A percentile compares a stretch with the other conserved stretches of the same genome.
phyloP scores from a whole-genome alignment of 2,888 invertebrate genomes.

The Noctua janthe region DNA sequence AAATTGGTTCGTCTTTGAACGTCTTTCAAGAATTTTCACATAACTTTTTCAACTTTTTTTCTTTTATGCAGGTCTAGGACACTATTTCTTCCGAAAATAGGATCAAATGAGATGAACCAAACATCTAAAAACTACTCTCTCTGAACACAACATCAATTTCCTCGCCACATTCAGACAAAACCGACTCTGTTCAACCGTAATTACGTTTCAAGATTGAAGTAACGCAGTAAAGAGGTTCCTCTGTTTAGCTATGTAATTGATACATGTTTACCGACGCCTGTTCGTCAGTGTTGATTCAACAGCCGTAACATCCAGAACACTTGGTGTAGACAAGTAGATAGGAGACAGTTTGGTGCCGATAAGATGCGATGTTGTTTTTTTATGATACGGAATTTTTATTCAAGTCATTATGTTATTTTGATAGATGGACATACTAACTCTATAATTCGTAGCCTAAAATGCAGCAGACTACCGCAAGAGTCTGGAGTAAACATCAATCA shows the following conservation, averaged over 20 bases:
- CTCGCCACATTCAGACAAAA: constrained; percentile 1
- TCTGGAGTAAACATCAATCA: neutral
- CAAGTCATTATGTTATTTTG: neutral
- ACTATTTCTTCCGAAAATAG: neutral
- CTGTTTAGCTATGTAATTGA: constrained; percentile 57
- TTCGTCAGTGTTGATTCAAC: constrained; percentile 44
- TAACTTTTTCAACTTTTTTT: no score
- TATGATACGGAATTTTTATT: neutral
- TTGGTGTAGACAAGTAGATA: constrained; percentile 1
- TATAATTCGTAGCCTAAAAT: neutral
- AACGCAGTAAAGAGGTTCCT: constrained; percentile 36
- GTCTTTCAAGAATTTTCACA: neutral
- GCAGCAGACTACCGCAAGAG: neutral
- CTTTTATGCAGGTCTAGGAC: neutral
- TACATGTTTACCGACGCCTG: constrained; percentile 46
- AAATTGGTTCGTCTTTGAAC: neutral
- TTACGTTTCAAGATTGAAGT: constrained; percentile 43
- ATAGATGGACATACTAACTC: neutral
- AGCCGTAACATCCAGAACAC: constrained; percentile 42
- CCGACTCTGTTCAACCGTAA: constrained; percentile 35
- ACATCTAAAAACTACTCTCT: no score
- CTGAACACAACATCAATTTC: neutral
- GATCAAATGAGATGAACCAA: neutral
- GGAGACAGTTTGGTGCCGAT: constrained; percentile 54
- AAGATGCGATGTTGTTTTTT: neutral